These are phyloP conservation scores for Anarhynchus alexandrinus DNA, from an alignment of 2,113 vertebrate genomes.

Conservation along the genomic window DNA sequence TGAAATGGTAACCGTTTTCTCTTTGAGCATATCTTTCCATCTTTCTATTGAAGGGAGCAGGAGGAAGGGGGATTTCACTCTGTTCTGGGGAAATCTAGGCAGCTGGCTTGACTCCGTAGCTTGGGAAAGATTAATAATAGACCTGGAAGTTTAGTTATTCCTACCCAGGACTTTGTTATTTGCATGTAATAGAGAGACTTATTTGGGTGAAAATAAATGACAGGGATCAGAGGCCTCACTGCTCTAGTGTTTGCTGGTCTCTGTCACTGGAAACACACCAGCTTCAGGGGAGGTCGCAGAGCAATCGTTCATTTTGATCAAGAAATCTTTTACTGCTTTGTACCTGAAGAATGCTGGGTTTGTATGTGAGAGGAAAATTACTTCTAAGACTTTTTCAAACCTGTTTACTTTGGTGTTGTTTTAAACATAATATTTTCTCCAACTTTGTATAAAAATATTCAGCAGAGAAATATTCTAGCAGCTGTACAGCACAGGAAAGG, in stretches of 20 bases:
- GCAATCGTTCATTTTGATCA: neutral
- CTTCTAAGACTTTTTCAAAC: neutral
- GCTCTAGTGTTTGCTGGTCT: neutral
- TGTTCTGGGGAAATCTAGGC: neutral
- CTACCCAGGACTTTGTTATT: neutral
- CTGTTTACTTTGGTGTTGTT: neutral
- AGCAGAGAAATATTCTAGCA: neutral
- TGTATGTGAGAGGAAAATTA: neutral
- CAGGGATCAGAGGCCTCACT: neutral
- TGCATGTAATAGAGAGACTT: neutral
- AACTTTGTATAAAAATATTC: neutral
- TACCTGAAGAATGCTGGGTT: neutral
- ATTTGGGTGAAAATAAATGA: neutral
- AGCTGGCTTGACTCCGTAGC: neutral
- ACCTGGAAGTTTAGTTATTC: neutral
- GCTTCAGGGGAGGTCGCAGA: neutral
- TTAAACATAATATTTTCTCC: neutral
- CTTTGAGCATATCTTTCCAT: neutral
- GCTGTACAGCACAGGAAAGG: neutral
- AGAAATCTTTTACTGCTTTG: neutral
- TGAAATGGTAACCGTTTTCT: slow-evolving; percentile 20
- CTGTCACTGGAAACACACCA: neutral
- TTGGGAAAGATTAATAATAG: neutral
- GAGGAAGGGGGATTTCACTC: neutral
- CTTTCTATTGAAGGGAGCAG: neutral